Evolutionary conservation across 2,797 vertebrate species (phyloP).

Genomic region (Galaxias olidus): DNA sequence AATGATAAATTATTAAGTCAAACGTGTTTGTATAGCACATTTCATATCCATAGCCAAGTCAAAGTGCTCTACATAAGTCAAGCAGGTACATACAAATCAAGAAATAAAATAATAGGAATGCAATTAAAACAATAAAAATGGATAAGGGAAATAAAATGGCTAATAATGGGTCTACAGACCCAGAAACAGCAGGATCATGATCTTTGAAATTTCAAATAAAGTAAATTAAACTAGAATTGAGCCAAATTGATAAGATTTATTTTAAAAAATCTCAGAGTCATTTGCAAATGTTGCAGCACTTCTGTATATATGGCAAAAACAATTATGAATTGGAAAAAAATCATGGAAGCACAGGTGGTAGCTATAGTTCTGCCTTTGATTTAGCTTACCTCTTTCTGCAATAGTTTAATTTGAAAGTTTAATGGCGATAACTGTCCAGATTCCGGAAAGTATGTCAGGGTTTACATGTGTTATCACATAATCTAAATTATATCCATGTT

Average conservation of each 20-base stretch:
- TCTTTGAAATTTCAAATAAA: too few relatives aligned
- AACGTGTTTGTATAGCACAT: constrained; percentile 14
- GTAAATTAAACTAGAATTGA: not conserved
- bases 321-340: constrained; percentile 51
- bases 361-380: constrained; percentile 48
- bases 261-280: constrained; percentile 65
- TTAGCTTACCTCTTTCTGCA: constrained; percentile 34
- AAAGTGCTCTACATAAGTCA: too few relatives aligned
- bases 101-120: too few relatives aligned
- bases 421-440: constrained; percentile 47
- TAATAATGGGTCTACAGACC: too few relatives aligned
- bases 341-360: constrained; percentile 69
- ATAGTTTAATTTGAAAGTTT: constrained; percentile 36
- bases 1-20: constrained; percentile 46
- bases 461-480: constrained; percentile 40
- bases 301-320: constrained; percentile 55
- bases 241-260: constrained; percentile 55
- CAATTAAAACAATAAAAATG: too few relatives aligned
- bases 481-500: constrained; percentile 22
- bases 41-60: too few relatives aligned
- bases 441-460: constrained; percentile 33
- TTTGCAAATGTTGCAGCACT: constrained; percentile 30
- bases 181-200: too few relatives aligned
- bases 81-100: too few relatives aligned
- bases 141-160: too few relatives aligned